Evolutionary conservation across 2,888 invertebrate genomes (phyloP), one percentile per base, ranked within the genome.

Genomic region (Drosophila suboccidentalis): DNA sequence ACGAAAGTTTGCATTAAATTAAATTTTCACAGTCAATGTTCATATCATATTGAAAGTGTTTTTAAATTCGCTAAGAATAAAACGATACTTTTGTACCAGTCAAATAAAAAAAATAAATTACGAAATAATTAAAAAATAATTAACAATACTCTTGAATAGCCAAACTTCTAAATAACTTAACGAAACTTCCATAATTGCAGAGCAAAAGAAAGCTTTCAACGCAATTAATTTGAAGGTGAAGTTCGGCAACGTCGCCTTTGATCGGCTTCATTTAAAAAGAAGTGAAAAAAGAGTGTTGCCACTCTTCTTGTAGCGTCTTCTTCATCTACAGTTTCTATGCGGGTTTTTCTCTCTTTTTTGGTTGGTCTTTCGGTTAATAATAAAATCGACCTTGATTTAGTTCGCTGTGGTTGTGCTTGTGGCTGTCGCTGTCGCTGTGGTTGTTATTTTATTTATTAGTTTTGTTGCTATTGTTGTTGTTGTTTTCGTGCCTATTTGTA

Each of bases 371-470:
- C 73, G 73, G 76, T 81, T 85, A 82, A 87, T 87, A 82, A 80
- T 76, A 77, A 75, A 65, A 78, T 79, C 78, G 78, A 84, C 91
- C 91, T 91, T 91, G 89, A 91, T 88, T 90, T 76, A 78, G 79
- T 86, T 90, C 62, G 69, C 63, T 68, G 46, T 55, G 55, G n/a
- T 29, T 39, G 15, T 11, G 51, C 34, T 32, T 22, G 22, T 26
- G 26, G 1, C 1, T 43, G 34, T 49, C 32, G 41, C 44, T 38
- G 43, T 62, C 29, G 36, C 39, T 60, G 54, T 39, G 66, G 57
- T 57, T 46, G 63, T 53, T 69, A 58, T 62, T 43, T 43, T 53
- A 61, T 71, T 58, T 65, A 46, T 70, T 55, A 47, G 68, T 38
- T 15, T 51, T 60, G 51, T 64, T 67, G 61, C 68, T 67, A 60